These are phyloP conservation scores for Carassius carassius DNA, from an alignment of 2,113 vertebrate species.

Conservation along the genomic window DNA sequence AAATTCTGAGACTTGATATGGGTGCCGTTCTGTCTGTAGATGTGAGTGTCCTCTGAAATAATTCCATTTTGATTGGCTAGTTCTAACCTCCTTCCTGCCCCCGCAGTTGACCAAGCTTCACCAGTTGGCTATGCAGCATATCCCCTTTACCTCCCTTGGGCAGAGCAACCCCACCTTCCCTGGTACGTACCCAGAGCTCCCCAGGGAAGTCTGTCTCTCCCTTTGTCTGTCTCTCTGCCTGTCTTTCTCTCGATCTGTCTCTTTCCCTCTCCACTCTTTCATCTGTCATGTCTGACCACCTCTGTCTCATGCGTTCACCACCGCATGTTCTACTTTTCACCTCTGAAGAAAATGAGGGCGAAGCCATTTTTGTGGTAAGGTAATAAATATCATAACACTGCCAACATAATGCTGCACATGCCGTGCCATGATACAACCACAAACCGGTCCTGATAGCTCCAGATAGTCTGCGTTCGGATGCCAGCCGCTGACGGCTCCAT, in stretches of 20 bases:
- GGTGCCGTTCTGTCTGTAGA: slow-evolving; percentile 78
- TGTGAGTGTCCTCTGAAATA: slow-evolving; percentile 90
- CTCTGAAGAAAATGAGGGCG: slow-evolving; percentile 27
- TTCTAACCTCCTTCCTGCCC: slow-evolving; percentile 97
- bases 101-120: slow-evolving; percentile 99
- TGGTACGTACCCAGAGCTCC: slow-evolving; percentile 94
- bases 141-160: slow-evolving; percentile 97
- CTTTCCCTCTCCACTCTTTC: not conserved
- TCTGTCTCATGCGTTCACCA: slow-evolving; percentile 11
- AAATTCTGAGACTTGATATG: slow-evolving; percentile 70
- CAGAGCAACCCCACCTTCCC: slow-evolving; percentile 98
- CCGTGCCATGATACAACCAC: not conserved
- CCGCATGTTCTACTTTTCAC: slow-evolving; percentile 36
- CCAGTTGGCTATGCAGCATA: slow-evolving; percentile 99
- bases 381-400: slow-evolving; percentile 26
- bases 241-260: slow-evolving; percentile 58
- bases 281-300: not conserved
- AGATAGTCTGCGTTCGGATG: not conserved
- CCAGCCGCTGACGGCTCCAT: not conserved
- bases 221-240: slow-evolving; percentile 70
- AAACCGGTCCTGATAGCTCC: not conserved
- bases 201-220: slow-evolving; percentile 85
- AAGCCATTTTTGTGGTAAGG: slow-evolving; percentile 43
- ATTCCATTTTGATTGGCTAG: slow-evolving; percentile 95
- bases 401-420: slow-evolving; percentile 2